These are phyloP conservation scores for Grapholita molesta DNA, from an alignment of 1,140 invertebrate genomes.

Conservation along the genomic window DNA sequence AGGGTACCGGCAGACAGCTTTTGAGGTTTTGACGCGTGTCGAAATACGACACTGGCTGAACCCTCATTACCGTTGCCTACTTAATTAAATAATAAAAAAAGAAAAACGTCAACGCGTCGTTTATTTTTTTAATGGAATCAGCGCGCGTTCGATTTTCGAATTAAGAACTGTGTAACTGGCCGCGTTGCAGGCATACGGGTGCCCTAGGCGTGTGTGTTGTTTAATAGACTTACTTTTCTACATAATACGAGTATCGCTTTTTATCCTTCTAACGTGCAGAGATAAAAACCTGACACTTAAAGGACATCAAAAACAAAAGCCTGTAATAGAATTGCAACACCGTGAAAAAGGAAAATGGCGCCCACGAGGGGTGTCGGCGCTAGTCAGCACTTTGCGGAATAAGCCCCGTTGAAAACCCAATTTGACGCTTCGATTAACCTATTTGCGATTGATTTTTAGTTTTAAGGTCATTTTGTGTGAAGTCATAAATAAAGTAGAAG, in stretches of 20 bases:
- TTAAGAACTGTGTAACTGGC: slow-evolving; percentile 32
- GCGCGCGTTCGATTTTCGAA: slow-evolving; percentile 13
- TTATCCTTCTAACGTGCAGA: not conserved
- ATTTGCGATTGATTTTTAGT: slow-evolving; percentile 42
- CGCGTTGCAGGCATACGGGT: slow-evolving; percentile 25
- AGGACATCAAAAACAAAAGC: slow-evolving; percentile 15
- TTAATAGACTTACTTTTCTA: not conserved
- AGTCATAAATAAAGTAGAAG: not conserved
- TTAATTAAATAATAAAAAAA: slow-evolving; percentile 42
- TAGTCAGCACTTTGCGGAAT: slow-evolving; percentile 58
- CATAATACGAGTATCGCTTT: not conserved
- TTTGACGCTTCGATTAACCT: slow-evolving; percentile 65
- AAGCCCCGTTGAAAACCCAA: slow-evolving; percentile 64
- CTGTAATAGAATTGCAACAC: slow-evolving; percentile 45
- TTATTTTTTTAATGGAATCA: slow-evolving; percentile 22
- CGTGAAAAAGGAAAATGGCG: slow-evolving; percentile 55
- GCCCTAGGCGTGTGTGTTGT: not conserved
- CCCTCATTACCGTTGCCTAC: slow-evolving; percentile 42
- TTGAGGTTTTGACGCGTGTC: slow-evolving; percentile 42
- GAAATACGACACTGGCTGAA: slow-evolving; percentile 49
- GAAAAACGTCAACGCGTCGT: slow-evolving; percentile 4
- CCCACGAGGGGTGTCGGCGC: slow-evolving; percentile 34
- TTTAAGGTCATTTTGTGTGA: slow-evolving; percentile 16
- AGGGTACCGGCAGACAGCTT: slow-evolving; percentile 26
- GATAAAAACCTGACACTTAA: not conserved